A percentile compares a stretch with the other conserved stretches of the same genome.
These are phyloP conservation scores for Smittia sp. DNA, from an alignment of 2,888 invertebrate species.

Conservation along the genomic window DNA sequence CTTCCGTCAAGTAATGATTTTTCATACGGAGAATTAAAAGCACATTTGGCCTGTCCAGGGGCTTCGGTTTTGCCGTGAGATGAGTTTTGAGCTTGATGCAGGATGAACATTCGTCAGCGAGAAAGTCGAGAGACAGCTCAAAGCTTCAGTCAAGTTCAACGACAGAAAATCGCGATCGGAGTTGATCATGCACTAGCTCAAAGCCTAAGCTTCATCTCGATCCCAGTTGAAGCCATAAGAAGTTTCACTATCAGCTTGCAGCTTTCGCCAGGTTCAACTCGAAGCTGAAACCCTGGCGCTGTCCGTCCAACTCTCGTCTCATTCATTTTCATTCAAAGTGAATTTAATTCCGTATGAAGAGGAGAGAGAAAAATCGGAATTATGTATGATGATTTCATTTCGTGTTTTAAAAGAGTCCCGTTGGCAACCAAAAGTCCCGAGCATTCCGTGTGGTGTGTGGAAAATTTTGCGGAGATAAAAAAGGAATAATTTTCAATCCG, in stretches of 20 bases:
- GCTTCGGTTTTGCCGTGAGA: too few species aligned
- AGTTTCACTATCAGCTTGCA: too few species aligned
- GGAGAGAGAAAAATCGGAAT: conserved; percentile 2
- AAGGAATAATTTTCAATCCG: conserved; percentile 25
- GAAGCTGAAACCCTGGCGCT: background rate
- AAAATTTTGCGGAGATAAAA: conserved; percentile 41
- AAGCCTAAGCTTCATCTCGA: too few species aligned
- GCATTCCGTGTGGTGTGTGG: conserved; percentile 35
- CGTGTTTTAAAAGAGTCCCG: background rate
- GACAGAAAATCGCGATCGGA: too few species aligned
- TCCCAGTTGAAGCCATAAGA: too few species aligned
- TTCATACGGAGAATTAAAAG: conserved; percentile 33
- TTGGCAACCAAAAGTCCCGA: conserved; percentile 6
- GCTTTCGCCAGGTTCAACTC: too few species aligned
- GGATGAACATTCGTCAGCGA: too few species aligned
- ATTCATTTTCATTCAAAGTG: conserved; percentile 11
- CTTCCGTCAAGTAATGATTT: conserved; percentile 42
- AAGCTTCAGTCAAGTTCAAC: too few species aligned
- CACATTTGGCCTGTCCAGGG: too few species aligned
- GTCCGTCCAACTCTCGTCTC: background rate
- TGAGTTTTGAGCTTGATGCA: too few species aligned
- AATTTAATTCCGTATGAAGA: conserved; percentile 33
- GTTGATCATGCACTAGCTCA: too few species aligned
- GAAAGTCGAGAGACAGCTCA: too few species aligned
- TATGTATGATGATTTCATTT: conserved; percentile 40